Conservation (phyloP, 2,797 vertebrate species). For the Molossus molossus region DNA sequence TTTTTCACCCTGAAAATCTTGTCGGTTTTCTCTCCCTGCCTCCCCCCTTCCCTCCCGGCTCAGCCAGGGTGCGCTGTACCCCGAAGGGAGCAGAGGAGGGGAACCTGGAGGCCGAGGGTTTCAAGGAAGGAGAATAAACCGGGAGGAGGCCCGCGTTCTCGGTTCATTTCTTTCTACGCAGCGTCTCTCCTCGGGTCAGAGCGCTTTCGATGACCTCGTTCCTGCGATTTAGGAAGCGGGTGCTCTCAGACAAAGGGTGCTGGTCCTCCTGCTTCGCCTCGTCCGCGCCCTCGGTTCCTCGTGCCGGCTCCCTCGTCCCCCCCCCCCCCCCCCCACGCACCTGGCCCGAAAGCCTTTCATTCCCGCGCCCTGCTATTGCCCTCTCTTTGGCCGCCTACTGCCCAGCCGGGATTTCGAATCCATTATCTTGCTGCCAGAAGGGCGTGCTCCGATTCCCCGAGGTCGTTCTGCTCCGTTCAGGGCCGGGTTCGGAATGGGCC, state of each 20-base stretch:
- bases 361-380: not conserved
- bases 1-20: constrained; percentile 54
- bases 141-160: not conserved
- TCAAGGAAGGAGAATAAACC: constrained; percentile 41
- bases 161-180: not conserved
- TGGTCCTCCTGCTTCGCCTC: not conserved
- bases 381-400: not conserved
- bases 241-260: constrained; percentile 75
- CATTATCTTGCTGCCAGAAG: not conserved
- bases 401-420: constrained; percentile 29
- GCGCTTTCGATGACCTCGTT: constrained; percentile 64
- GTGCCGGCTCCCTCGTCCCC: not conserved
- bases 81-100: not conserved
- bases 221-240: constrained; percentile 52
- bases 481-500: not conserved
- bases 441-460: not conserved
- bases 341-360: accelerated
- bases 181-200: constrained; percentile 56
- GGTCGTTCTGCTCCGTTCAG: not conserved
- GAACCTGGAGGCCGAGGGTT: constrained; percentile 55
- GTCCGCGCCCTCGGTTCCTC: constrained; percentile 15
- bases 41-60: not conserved
- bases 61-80: constrained; percentile 56
- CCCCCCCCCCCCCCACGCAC: accelerated
- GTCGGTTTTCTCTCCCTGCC: not conserved